Evolutionary conservation across 2,888 invertebrate species (phyloP).

Genomic region (Alentia gelatinosa): DNA sequence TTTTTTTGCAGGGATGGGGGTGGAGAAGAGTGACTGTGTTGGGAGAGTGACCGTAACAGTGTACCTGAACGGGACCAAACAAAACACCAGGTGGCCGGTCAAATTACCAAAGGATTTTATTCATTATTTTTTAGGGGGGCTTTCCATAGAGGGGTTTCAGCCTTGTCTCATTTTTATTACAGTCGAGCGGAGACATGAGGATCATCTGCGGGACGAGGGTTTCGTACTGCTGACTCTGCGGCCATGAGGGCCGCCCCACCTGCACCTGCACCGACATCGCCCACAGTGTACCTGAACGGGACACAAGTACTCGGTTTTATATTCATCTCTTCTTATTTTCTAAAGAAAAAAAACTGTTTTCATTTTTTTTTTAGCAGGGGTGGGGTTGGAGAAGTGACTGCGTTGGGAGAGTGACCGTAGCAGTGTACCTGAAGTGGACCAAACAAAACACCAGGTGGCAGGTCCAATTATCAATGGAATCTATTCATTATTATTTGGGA

Average conservation of each 20-base stretch:
- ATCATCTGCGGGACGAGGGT: slow-evolving; percentile 68
- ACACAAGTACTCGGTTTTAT: background rate
- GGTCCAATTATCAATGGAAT: too few species aligned
- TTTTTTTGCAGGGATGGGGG: background rate
- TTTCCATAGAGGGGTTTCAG: too few species aligned
- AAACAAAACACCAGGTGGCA: background rate
- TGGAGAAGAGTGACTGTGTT: background rate
- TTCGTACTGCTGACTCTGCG: slow-evolving; percentile 68
- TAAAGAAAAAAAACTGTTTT: background rate
- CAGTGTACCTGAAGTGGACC: background rate
- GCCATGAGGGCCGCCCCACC: slow-evolving; percentile 76
- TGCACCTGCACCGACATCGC: slow-evolving; percentile 72
- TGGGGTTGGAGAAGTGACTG: background rate
- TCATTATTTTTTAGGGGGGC: too few species aligned
- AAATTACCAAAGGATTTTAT: too few species aligned
- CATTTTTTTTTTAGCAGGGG: background rate
- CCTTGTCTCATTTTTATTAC: too few species aligned
- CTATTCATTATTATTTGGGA: too few species aligned
- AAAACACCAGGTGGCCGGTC: background rate
- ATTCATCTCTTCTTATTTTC: background rate
- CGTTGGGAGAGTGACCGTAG: background rate
- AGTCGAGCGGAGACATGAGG: slow-evolving; percentile 72
- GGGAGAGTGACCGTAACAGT: background rate
- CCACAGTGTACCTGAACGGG: slow-evolving; percentile 70
- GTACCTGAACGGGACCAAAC: background rate